phyloP scores from a whole-genome alignment of 2,797 vertebrate genomes.

The Botia almorhae region DNA sequence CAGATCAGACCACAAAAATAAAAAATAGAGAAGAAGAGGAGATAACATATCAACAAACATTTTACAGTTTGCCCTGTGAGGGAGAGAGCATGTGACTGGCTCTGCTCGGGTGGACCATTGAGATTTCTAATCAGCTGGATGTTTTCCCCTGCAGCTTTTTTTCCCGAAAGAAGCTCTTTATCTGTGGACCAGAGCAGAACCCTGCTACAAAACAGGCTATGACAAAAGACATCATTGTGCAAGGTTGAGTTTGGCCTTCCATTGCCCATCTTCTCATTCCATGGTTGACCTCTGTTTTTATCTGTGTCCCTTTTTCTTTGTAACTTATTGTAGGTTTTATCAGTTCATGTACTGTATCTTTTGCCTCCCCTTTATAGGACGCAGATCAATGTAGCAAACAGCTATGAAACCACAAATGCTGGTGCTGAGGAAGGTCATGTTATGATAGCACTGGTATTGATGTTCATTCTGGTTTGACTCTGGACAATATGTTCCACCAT shows the following conservation, averaged over 20 bases:
- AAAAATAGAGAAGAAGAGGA: conserved; percentile 4
- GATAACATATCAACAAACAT: conserved; percentile 35
- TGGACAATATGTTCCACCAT: background rate
- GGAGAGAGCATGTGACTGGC: conserved; percentile 52
- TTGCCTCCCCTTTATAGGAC: conserved; percentile 9
- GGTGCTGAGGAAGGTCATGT: background rate
- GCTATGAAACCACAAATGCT: conserved; percentile 7
- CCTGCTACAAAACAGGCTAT: conserved; percentile 41
- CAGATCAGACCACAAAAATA: conserved; percentile 17
- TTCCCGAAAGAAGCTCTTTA: conserved; percentile 50
- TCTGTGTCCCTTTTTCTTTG: conserved; percentile 30
- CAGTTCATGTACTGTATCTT: conserved; percentile 11
- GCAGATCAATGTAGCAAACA: background rate
- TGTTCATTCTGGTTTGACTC: background rate
- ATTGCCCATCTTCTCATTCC: conserved; percentile 40
- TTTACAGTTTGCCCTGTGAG: conserved; percentile 37
- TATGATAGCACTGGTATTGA: background rate
- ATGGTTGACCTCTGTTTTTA: conserved; percentile 48
- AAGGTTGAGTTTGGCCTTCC: conserved; percentile 42
- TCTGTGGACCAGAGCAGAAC: conserved; percentile 38
- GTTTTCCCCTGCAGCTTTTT: conserved; percentile 52
- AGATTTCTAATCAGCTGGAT: conserved; percentile 48
- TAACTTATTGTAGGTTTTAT: conserved; percentile 36
- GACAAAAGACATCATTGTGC: conserved; percentile 59
- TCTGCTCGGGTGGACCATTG: conserved; percentile 25